Percentiles rank a stretch among this genome's conserved stretches.
Conservation (phyloP, 2,888 invertebrate species). For the Cheilosia vulpina region DNA sequence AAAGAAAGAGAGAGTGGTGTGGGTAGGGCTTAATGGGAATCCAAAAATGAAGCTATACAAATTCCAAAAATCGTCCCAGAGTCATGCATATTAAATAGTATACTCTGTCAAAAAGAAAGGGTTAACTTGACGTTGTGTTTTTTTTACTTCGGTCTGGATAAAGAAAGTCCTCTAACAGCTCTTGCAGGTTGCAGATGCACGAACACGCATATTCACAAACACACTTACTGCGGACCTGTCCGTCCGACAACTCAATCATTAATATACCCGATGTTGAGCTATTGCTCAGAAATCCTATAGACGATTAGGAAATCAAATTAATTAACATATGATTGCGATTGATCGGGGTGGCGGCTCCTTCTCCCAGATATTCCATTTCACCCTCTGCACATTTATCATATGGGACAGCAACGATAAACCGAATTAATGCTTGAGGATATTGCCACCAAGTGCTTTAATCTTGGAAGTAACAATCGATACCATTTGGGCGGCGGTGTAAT, state of each 20-base stretch:
- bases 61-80: slow-evolving; percentile 30
- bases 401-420: slow-evolving; percentile 37
- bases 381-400: slow-evolving; percentile 19
- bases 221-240: background rate
- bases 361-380: background rate
- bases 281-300: slow-evolving; percentile 29
- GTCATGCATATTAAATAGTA: slow-evolving; percentile 69
- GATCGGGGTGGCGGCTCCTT: background rate
- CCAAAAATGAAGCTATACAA: slow-evolving; percentile 36
- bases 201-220: background rate
- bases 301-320: slow-evolving; percentile 68
- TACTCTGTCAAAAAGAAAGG: slow-evolving; percentile 12
- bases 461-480: slow-evolving; percentile 47
- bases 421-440: slow-evolving; percentile 51
- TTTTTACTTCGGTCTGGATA: background rate
- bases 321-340: slow-evolving; percentile 65
- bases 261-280: slow-evolving; percentile 42
- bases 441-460: slow-evolving; percentile 49
- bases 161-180: background rate
- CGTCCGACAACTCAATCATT: slow-evolving; percentile 42
- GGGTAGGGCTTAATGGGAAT: background rate
- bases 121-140: background rate
- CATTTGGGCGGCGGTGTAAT: slow-evolving; percentile 21
- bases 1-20: slow-evolving; percentile 2
- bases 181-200: background rate